Percentiles rank a stretch among this genome's conserved stretches.
phyloP scores from a whole-genome alignment of 2,888 invertebrate species.

The Cosmia pyralina region DNA sequence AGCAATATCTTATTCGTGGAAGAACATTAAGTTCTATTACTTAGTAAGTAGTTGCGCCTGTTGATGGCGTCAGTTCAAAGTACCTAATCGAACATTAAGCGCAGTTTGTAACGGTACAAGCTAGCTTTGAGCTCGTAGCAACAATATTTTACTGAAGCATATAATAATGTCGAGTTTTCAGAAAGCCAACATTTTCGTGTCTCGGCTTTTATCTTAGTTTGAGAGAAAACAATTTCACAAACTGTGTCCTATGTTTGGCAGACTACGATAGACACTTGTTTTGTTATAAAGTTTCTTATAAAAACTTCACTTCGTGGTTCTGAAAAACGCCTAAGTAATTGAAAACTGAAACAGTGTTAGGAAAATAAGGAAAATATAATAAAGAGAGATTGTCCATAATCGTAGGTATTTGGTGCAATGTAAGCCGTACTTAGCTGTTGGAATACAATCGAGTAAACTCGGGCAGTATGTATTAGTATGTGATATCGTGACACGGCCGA shows the following conservation, averaged over 20 bases:
- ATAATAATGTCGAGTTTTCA: constrained; percentile 26
- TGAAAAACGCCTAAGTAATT: not conserved
- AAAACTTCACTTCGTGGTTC: constrained; percentile 6
- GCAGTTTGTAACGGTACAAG: constrained; percentile 14
- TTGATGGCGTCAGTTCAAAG: constrained; percentile 42
- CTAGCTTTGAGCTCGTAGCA: constrained; percentile 8
- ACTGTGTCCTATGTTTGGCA: constrained; percentile 31
- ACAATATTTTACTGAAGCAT: constrained; percentile 16
- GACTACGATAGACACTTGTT: constrained; percentile 30
- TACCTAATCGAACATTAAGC: constrained; percentile 42
- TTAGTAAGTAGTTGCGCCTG: constrained; percentile 40
- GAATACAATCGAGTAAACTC: constrained; percentile 29
- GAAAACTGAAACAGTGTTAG: not conserved
- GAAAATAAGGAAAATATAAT: constrained; percentile 5
- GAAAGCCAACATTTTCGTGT: constrained; percentile 30
- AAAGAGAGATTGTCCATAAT: not conserved
- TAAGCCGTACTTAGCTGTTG: not conserved
- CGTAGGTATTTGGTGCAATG: not conserved
- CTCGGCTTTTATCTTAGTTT: constrained; percentile 32
- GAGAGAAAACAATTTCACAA: constrained; percentile 24
- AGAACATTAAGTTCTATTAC: constrained; percentile 45
- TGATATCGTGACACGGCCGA: constrained; percentile 52
- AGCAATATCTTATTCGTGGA: constrained; percentile 39
- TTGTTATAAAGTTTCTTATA: constrained; percentile 21
- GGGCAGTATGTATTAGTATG: constrained; percentile 37